Evolutionary conservation across 2,888 invertebrate genomes (phyloP), one percentile per base, ranked within the genome.

Genomic region (Himalopsyche kuldschensis): DNA sequence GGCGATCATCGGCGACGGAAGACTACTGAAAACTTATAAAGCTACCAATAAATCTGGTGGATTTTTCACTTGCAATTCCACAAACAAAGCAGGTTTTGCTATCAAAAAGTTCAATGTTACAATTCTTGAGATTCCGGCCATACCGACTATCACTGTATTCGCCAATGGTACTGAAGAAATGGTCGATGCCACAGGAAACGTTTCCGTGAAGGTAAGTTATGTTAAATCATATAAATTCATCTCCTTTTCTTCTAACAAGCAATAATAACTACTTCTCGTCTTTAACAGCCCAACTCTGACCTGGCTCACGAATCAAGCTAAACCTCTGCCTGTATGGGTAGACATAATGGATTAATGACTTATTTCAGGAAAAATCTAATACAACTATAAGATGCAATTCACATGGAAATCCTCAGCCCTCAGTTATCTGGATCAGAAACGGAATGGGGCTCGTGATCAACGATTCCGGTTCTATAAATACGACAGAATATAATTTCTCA

Each of bases 381-480:
- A 86, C 88, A 1, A 89, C 90, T 15, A 86, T 92, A 85, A 88
- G 90, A 0, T 94, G 94, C 87, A 90, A 90, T 82, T 93, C 93
- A 0, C 88, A 89, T n/a, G 95, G 94, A 1, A 91, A 91, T 84
- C 94, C 95, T 0, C 76, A 87, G 0, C 94, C 94, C 0, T 89
- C 89, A 4, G 91, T 95, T 85, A 90, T 91, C 77, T 95, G 95
- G 95, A 89, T 92, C 75, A 91, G 92, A 83, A 92, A 91, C 84
- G 92, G 92, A 15, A 87, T 88, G 79, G 85, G 88, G 4, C 48
- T 89, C 2, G 87, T 88, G 55, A 87, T 89, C 83, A 90, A 90
- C 80, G 30, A 85, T 0, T 86, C 87, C 31, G 88, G 87, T 1
- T 87, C 90, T 1, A 85, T 87, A 20, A 91, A 90, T 81, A 48